Percentiles rank a stretch among this genome's conserved stretches.
phyloP scores from a whole-genome alignment of 30 jellyfish, hydroid and myxozoan genomes.

The Rhopilema esculentum region DNA sequence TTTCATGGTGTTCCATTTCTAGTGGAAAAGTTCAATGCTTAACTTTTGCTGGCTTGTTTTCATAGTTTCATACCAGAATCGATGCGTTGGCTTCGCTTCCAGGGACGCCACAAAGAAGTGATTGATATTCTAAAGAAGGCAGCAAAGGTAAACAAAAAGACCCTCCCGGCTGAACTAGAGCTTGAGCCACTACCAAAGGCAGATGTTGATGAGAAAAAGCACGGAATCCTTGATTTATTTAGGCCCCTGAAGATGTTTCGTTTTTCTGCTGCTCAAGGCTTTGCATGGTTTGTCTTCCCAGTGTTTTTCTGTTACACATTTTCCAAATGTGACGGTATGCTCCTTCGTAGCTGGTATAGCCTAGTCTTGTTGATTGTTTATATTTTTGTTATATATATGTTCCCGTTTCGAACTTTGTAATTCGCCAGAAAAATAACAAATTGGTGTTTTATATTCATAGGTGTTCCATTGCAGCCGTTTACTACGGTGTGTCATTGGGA shows the following conservation, averaged over 20 bases:
- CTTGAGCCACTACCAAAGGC: too few species aligned
- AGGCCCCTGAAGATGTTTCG: too few species aligned
- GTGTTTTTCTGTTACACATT: not conserved
- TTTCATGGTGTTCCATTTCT: not conserved
- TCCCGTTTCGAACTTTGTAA: too few species aligned
- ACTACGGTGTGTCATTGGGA: slow-evolving; percentile 71
- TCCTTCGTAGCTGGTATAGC: too few species aligned
- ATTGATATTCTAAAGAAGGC: slow-evolving; percentile 19
- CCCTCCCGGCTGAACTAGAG: not conserved
- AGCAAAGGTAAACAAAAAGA: slow-evolving; percentile 62
- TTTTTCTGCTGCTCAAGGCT: slow-evolving; percentile 68
- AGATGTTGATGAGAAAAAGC: too few species aligned
- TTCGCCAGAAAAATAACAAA: too few species aligned
- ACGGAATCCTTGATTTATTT: too few species aligned
- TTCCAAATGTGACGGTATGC: too few species aligned
- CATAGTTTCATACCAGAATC: slow-evolving; percentile 88
- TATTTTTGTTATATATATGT: too few species aligned
- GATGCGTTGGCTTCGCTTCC: slow-evolving; percentile 81
- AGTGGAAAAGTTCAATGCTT: not conserved
- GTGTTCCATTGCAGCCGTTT: slow-evolving; percentile 56
- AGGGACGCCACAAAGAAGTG: slow-evolving; percentile 48
- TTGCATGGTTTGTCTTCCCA: slow-evolving; percentile 69
- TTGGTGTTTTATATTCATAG: too few species aligned
- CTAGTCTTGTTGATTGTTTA: too few species aligned
- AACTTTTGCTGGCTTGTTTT: not conserved